phyloP scores from a whole-genome alignment of 2,888 invertebrate genomes.

The Malthinus seriepunctatus region DNA sequence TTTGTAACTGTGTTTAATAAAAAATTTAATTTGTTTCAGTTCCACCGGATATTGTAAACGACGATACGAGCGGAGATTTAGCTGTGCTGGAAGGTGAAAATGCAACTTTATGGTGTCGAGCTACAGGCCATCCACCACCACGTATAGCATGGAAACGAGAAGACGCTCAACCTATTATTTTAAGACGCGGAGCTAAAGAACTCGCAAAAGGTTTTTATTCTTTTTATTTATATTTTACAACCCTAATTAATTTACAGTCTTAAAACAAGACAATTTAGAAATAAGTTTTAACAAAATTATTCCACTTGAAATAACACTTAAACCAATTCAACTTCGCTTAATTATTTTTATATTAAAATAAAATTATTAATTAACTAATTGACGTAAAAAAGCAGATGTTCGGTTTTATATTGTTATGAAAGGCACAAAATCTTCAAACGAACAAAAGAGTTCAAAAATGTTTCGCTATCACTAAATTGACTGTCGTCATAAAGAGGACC shows the following conservation, averaged over 20 bases:
- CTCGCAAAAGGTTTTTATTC: conserved; percentile 51
- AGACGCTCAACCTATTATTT: conserved; percentile 57
- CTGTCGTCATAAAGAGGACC: too few relatives aligned
- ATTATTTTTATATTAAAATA: too few relatives aligned
- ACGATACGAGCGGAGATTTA: conserved; percentile 76
- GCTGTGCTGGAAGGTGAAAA: conserved; percentile 75
- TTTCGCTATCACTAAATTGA: too few relatives aligned
- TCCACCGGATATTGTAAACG: conserved; percentile 77
- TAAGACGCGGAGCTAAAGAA: conserved; percentile 54
- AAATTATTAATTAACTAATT: conserved; percentile 36
- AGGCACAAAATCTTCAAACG: too few relatives aligned
- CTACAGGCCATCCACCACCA: conserved; percentile 73
- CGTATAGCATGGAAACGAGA: conserved; percentile 65
- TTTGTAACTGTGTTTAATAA: background rate
- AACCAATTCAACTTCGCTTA: too few relatives aligned
- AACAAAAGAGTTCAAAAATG: too few relatives aligned
- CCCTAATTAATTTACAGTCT: too few relatives aligned
- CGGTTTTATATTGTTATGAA: conserved; percentile 33
- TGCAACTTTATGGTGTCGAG: conserved; percentile 72
- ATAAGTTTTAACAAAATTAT: too few relatives aligned
- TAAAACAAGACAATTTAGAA: too few relatives aligned
- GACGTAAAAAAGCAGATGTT: conserved; percentile 35
- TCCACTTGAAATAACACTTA: too few relatives aligned
- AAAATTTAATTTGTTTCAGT: conserved; percentile 56
- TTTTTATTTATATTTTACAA: background rate